Evolutionary conservation across 2,113 vertebrate species (phyloP), one percentile per base, ranked within the genome.

Genomic region (Cygnus buccinator): DNA sequence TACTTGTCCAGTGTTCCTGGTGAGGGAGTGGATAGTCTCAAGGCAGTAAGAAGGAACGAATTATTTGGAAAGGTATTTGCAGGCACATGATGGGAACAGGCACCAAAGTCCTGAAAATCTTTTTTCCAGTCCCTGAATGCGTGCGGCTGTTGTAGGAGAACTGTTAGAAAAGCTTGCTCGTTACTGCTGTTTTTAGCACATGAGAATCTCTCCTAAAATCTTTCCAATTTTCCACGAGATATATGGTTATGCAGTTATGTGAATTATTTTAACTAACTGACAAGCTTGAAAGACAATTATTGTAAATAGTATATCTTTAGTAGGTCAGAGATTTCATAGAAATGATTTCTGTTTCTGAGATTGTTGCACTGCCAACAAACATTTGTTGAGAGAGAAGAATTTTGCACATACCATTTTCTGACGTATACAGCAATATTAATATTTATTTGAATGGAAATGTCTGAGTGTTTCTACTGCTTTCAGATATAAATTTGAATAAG

Each of bases 401-500:
- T 95, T 82, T 95, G 44, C 33, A 44, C 12, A 22, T 84, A 68
- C 8, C 6, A 23, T 73, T 89, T 93, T 82, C 37, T 84, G 35
- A 44, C 85, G 13, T 84, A 50, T 91, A 16, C 19, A 66, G 50
- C 61, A 90, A 48, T 92, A 71, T 94, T 96, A 94, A 54, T 92
- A 85, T 91, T 94, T 82, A 76, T 91, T 96, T 87, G 35, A 94
- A 79, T 89, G 39, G 16, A 55, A 91, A 70, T 50, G 9, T 79
- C 39, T 85, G 68, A 90, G 15, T 41, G 28, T 62, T 9, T 73
- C 39, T 81, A 37, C 26, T 72, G 31, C 50, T 95, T 87, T 77
- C 52, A 71, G 19, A 72, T 3, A 0, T 52, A 55, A 95, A 80
- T 65, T 67, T 87, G 58, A 91, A 91, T 84, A 87, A 92, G 33